Evolutionary conservation across 2,888 invertebrate species (phyloP).

Genomic region (Drosophila borborema): DNA sequence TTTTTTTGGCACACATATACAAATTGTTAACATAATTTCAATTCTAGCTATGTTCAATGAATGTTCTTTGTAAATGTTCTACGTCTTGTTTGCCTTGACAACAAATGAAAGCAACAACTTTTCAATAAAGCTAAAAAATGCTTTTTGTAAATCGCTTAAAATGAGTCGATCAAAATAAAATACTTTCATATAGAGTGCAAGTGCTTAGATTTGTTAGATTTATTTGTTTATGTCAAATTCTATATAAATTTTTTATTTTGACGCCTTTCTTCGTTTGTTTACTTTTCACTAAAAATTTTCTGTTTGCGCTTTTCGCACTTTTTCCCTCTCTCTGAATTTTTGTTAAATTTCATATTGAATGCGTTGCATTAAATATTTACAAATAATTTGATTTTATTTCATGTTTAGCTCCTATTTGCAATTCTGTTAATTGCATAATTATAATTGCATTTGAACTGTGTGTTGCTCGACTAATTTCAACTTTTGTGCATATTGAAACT

Average conservation of each 20-base stretch:
- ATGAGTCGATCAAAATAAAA: slow-evolving; percentile 12
- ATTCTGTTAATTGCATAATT: slow-evolving; percentile 43
- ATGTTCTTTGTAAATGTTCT: background rate
- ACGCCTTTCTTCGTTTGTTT: slow-evolving; percentile 25
- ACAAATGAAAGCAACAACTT: background rate
- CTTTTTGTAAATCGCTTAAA: slow-evolving; percentile 24
- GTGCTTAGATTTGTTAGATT: background rate
- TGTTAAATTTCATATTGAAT: slow-evolving; percentile 11
- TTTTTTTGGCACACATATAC: background rate
- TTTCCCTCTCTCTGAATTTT: slow-evolving; percentile 6
- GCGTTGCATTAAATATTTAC: slow-evolving; percentile 32
- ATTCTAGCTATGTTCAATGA: background rate
- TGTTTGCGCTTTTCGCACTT: slow-evolving; percentile 21
- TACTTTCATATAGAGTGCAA: background rate
- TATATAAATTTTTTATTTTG: slow-evolving; percentile 21
- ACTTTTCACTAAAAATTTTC: slow-evolving; percentile 26
- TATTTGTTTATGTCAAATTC: background rate
- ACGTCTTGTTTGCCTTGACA: background rate
- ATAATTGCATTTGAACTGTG: slow-evolving; percentile 40
- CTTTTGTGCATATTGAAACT: slow-evolving; percentile 22
- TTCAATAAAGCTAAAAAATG: slow-evolving; percentile 9
- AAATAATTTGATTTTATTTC: background rate
- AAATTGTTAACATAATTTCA: slow-evolving; percentile 3
- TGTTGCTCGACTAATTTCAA: slow-evolving; percentile 39
- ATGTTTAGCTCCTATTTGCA: background rate